phyloP scores from a whole-genome alignment of 2,113 vertebrate genomes.

The Accipiter virgatus region DNA sequence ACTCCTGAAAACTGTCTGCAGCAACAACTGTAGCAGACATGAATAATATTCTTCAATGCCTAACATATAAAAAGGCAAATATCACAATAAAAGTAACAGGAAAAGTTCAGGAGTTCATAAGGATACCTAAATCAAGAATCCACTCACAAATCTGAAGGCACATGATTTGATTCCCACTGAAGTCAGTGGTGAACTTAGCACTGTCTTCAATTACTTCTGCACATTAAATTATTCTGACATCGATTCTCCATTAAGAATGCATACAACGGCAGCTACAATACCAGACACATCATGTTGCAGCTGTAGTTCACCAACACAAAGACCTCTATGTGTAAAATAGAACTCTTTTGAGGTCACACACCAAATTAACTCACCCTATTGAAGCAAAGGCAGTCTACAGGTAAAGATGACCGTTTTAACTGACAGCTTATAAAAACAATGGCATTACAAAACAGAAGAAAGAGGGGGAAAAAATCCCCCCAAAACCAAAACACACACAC shows the following conservation, averaged over 20 bases:
- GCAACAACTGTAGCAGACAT: background rate
- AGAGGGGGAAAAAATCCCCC: rapidly evolving
- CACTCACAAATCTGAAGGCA: background rate
- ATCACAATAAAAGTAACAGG: background rate
- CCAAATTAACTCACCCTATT: background rate
- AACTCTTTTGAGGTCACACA: background rate
- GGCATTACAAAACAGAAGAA: background rate
- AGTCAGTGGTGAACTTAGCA: background rate
- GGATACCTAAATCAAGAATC: background rate
- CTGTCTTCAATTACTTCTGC: background rate
- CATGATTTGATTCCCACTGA: background rate
- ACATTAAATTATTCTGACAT: background rate
- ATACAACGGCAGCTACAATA: background rate
- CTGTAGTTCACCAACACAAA: background rate
- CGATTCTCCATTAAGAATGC: background rate
- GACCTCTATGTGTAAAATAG: background rate
- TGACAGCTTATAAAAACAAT: background rate
- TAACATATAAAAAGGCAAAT: background rate
- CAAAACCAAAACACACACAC: background rate
- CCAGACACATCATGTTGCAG: background rate
- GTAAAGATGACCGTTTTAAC: background rate
- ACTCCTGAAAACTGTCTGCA: background rate
- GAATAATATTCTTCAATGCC: background rate
- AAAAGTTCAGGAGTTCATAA: background rate
- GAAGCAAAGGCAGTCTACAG: background rate